Evolutionary conservation across 2,113 vertebrate genomes (phyloP), one percentile per base, ranked within the genome.

Genomic region (Dipodomys merriami): DNA sequence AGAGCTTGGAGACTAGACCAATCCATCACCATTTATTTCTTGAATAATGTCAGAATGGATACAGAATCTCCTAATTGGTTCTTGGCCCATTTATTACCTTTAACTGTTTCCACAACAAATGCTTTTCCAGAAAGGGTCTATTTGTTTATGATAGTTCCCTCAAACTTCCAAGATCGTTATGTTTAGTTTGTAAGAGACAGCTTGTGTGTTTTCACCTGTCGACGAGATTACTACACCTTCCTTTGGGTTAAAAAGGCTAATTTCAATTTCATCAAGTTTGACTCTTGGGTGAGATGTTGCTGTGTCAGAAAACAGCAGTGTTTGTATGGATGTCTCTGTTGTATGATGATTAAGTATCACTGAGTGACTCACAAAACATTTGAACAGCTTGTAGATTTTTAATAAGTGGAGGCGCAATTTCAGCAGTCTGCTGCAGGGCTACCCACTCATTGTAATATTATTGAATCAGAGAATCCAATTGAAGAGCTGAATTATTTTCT

Each of bases 71-170:
- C 93, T 92, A 87, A 49, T 35, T 95, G 91, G 95, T 62, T 64
- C 83, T 83, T 95, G 83, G 77, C 53, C 88, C 83, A 46, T 92
- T 97, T 94, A 86, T 96, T 91, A 88, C 94, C 95, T 95, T 86
- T 91, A 96, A 86, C 62, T 93, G 71, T 94, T 93, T 83, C 83
- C 94, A 93, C 76, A 93, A 96, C 90, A 94, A 91, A 69, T 93
- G 15, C 16, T 74, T 95, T 95, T 91, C 85, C 82, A 3, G 5
- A 94, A 78, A 83, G 89, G 35, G 82, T 57, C 73, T 77, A 15
- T 96, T 91, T 86, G 60, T 94, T 91, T 80, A 6, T 95, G 95
- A 95, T 94, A 90, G 68, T 95, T 97, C 95, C 62, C 83, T 6
- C 83, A 35, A 73, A 76, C 93, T 96, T 96, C 95, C 91, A 90